These are phyloP conservation scores for Nymphalis polychloros DNA, from an alignment of 2,888 invertebrate genomes.

Conservation along the genomic window DNA sequence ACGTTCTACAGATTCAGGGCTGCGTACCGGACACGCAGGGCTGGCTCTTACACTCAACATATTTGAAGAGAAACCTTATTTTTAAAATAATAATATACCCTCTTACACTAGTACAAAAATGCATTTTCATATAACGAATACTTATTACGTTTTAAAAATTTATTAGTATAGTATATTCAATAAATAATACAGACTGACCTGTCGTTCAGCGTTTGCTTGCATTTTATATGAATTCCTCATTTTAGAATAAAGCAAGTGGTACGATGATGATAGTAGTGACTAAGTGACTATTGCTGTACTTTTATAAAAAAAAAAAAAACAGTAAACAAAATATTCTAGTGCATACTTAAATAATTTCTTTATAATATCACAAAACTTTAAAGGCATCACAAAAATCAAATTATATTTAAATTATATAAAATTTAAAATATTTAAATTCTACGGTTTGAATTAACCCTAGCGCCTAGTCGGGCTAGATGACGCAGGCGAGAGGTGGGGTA, in stretches of 20 bases:
- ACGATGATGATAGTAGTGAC: too few species aligned
- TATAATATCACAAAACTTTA: neutral
- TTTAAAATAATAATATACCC: neutral
- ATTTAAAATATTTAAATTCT: conserved; percentile 51
- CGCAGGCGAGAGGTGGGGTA: conserved; percentile 58
- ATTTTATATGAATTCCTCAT: too few species aligned
- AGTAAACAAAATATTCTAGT: too few species aligned
- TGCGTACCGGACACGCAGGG: conserved; percentile 78
- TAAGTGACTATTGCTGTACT: too few species aligned
- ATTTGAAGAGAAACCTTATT: neutral
- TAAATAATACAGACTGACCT: neutral
- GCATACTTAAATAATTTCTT: too few species aligned
- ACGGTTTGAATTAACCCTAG: conserved; percentile 80
- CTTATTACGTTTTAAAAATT: neutral
- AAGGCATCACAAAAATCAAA: conserved; percentile 1
- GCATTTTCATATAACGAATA: neutral
- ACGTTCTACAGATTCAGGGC: conserved; percentile 79
- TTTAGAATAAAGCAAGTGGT: too few species aligned
- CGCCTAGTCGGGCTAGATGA: conserved; percentile 76
- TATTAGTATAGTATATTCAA: neutral
- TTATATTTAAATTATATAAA: conserved; percentile 37
- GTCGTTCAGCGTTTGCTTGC: too few species aligned
- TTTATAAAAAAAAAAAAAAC: too few species aligned
- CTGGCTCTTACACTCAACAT: conserved; percentile 46
- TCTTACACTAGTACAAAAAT: too few species aligned